Percentiles rank a stretch among this genome's conserved stretches.
Conservation (phyloP, 2,888 invertebrate species). For the Epiblema foenella region DNA sequence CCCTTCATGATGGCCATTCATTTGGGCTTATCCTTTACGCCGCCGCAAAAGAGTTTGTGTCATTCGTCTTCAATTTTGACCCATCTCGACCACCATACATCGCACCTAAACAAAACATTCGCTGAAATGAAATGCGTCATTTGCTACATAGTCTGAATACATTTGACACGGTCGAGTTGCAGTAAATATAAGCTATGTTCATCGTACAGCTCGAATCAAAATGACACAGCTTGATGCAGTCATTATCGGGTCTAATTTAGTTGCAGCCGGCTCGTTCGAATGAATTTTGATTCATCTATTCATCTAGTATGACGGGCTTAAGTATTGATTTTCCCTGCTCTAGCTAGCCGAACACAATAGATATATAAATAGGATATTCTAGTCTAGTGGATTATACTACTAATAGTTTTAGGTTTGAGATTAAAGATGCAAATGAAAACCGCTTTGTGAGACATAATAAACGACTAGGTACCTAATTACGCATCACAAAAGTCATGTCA, state of each 20-base stretch:
- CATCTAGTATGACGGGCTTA: slow-evolving; percentile 55
- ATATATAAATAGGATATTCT: slow-evolving; percentile 51
- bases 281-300: slow-evolving; percentile 47
- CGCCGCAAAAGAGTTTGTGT: slow-evolving; percentile 83
- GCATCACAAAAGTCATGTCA: background rate
- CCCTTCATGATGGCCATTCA: slow-evolving; percentile 84
- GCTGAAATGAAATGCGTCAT: slow-evolving; percentile 67
- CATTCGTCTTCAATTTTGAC: slow-evolving; percentile 78
- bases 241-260: slow-evolving; percentile 8
- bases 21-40: slow-evolving; percentile 84
- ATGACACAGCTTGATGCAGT: slow-evolving; percentile 37
- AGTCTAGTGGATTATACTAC: slow-evolving; percentile 15
- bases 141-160: slow-evolving; percentile 35
- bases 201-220: slow-evolving; percentile 30
- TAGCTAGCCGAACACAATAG: slow-evolving; percentile 66
- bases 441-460: background rate
- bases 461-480: background rate
- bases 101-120: slow-evolving; percentile 72
- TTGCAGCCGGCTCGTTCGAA: slow-evolving; percentile 39
- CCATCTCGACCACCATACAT: slow-evolving; percentile 69
- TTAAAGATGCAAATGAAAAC: slow-evolving; percentile 16
- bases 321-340: slow-evolving; percentile 78
- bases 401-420: background rate
- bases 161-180: slow-evolving; percentile 21
- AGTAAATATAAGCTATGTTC: slow-evolving; percentile 16